Evolutionary conservation across 2,113 vertebrate genomes (phyloP).

Genomic region (Pseudorhombus dupliciocellatus): DNA sequence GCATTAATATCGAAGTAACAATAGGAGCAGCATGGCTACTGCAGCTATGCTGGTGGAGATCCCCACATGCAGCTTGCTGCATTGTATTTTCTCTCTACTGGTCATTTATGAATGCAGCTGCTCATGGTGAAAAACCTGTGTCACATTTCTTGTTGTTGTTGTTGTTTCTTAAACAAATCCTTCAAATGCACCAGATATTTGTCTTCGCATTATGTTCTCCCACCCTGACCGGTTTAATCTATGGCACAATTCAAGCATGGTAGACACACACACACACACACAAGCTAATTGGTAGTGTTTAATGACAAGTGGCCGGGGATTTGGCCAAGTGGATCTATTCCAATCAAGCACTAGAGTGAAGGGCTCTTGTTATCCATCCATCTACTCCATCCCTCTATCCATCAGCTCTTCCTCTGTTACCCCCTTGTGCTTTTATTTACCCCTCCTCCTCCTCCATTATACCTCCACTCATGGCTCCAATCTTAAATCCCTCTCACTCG

Average conservation of each 20-base stretch:
- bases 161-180: constrained; percentile 19
- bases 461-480: constrained; percentile 29
- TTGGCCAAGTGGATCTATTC: constrained; percentile 66
- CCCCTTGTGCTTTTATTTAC: constrained; percentile 24
- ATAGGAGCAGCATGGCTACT: constrained; percentile 14
- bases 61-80: background rate
- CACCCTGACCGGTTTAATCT: constrained; percentile 37
- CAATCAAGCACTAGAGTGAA: constrained; percentile 64
- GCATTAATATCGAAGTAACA: constrained; percentile 14
- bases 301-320: constrained; percentile 66
- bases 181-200: constrained; percentile 10
- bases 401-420: constrained; percentile 41
- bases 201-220: constrained; percentile 14
- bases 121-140: background rate
- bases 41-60: constrained; percentile 11
- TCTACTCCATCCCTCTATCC: constrained; percentile 37
- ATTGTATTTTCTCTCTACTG: background rate
- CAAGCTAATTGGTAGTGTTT: constrained; percentile 54
- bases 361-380: constrained; percentile 60
- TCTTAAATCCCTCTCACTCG: constrained; percentile 26
- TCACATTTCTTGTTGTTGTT: background rate
- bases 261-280: constrained; percentile 15
- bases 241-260: constrained; percentile 40
- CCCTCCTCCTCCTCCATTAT: constrained; percentile 24
- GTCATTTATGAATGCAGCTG: no score